Base-by-base conservation (phyloP, 2,797 vertebrate genomes). In the Anisognathus igniventris region DNA sequence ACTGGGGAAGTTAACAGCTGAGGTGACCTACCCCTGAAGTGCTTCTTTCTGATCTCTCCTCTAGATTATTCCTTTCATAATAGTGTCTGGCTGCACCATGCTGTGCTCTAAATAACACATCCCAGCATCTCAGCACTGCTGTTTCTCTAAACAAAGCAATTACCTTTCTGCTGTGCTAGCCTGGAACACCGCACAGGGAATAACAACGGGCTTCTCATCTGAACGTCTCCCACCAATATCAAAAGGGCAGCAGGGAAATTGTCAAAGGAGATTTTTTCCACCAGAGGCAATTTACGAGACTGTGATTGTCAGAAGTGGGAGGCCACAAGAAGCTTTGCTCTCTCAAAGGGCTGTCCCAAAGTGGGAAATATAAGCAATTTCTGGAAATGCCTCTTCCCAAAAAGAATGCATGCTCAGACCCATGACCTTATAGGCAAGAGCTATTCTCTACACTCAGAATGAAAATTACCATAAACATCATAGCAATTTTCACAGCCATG, bases 51-150 rank as follows among this genome's bases (percentile, higher is more conserved):
- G 60, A 83, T 94, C 79, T 83, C 77, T 91, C 58, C 47, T 83
- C 50, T 33, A 75, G 71, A 94, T 92, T 65, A 91, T 88, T 91
- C 27, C 47, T 94, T 86, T 73, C 92, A 92, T 86, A 95, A 87
- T 56, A 44, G 25, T 70, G 66, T 81, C 54, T 84, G 0, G 0
- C 42, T 75, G 62, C 40, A 60, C 35, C 91, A 66, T 1, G 33
- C 92, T 94, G 79, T 72, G 90, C 76, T 94, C 82, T 93, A 86
- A 91, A 90, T 88, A 95, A 92, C 91, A 92, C 66, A 73, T 83
- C 70, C 75, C 76, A 39, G 78, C 44, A 58, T 54, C 65, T 85
- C 78, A 62, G 68, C 20, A 42, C 53, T 2, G 0, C 82, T 28
- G 31, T 88, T 90, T 78, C 88, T 75, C 85, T 93, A 74, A 95